phyloP scores from a whole-genome alignment of 2,113 vertebrate genomes.

The Sorex araneus region DNA sequence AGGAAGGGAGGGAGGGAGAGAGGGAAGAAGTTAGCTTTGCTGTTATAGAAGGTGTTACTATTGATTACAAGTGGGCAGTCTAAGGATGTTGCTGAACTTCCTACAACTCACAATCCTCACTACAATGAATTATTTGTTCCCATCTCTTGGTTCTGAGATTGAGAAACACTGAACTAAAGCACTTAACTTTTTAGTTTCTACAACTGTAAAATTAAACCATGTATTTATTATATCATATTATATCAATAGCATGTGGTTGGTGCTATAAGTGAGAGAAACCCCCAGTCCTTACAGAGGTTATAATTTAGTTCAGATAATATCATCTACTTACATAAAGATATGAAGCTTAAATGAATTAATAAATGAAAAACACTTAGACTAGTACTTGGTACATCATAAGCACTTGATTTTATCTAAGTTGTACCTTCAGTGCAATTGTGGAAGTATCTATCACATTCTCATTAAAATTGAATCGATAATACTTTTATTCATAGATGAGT shows the following conservation, averaged over 20 bases:
- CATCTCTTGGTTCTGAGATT: background rate
- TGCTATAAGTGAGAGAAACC: background rate
- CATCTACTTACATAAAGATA: background rate
- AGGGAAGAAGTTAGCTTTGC: background rate
- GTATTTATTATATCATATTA: background rate
- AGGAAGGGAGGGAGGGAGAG: background rate
- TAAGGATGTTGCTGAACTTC: background rate
- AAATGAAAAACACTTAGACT: background rate
- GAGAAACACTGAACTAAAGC: background rate
- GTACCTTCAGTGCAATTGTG: constrained; percentile 28
- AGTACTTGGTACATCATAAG: background rate
- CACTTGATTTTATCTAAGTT: background rate
- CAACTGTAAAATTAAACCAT: background rate
- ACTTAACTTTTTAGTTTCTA: background rate
- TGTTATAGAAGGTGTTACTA: background rate
- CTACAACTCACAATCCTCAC: background rate
- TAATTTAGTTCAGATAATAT: background rate
- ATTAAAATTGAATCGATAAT: constrained; percentile 28
- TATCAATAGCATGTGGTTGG: background rate
- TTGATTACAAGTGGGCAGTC: background rate
- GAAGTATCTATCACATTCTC: background rate
- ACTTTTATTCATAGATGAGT: constrained; percentile 40
- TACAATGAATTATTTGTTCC: background rate
- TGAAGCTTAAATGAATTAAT: background rate
- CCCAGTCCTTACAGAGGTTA: too few relatives aligned